Conservation (phyloP, 2,888 invertebrate genomes). For the Scelioninae gen. 1 region DNA sequence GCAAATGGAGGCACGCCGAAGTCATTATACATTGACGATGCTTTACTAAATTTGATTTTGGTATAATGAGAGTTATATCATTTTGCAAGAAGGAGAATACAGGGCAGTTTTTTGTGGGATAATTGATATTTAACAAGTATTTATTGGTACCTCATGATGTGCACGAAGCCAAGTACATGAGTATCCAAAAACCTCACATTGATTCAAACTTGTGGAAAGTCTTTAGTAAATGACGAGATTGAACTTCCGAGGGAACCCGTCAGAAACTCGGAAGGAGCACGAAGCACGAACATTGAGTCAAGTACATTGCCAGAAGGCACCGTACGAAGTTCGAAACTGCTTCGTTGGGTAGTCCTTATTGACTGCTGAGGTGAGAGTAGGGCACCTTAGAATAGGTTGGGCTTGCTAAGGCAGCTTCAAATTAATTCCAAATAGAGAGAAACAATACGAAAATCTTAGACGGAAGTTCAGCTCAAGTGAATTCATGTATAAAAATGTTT, state of each 20-base stretch:
- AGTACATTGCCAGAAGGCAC: constrained; percentile 74
- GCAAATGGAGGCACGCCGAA: no score
- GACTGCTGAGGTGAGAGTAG: constrained; percentile 78
- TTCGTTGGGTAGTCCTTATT: constrained; percentile 81
- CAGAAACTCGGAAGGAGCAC: constrained; percentile 68
- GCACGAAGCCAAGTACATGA: constrained; percentile 55
- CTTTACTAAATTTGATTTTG: no score
- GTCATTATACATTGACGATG: no score
- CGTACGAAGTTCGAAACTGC: constrained; percentile 80
- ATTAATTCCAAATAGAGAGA: constrained; percentile 80
- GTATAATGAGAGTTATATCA: no score
- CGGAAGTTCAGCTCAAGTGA: constrained; percentile 24
- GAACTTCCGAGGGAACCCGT: constrained; percentile 66
- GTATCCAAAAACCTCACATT: constrained; percentile 63
- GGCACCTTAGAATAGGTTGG: constrained; percentile 74
- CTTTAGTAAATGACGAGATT: constrained; percentile 71
- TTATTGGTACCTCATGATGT: constrained; percentile 35
- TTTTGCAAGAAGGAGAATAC: no score
- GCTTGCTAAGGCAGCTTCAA: constrained; percentile 81
- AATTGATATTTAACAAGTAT: constrained; percentile 21
- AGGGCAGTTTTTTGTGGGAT: no score
- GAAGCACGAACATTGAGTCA: constrained; percentile 72
- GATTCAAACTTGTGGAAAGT: constrained; percentile 66
- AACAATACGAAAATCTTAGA: constrained; percentile 65
- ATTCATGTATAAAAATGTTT: constrained; percentile 38